Evolutionary conservation across 2,888 invertebrate genomes (phyloP).

Genomic region (Aethes cnicana): DNA sequence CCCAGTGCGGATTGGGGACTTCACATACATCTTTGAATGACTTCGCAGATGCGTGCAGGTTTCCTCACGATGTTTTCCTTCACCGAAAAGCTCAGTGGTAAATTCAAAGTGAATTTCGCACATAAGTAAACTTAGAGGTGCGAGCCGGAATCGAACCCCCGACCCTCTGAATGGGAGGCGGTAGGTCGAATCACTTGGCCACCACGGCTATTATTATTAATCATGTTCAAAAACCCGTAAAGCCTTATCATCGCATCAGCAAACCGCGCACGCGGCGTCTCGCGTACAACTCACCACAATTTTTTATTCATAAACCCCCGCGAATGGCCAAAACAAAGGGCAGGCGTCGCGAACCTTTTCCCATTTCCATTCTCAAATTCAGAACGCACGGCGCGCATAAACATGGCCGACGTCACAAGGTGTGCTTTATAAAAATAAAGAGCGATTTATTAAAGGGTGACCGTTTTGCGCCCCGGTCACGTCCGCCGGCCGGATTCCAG

Average conservation of each 20-base stretch:
- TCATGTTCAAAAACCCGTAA: slow-evolving; percentile 1
- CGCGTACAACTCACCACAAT: slow-evolving; percentile 22
- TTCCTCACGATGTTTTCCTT: no score
- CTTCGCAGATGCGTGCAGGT: no score
- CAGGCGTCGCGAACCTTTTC: slow-evolving; percentile 38
- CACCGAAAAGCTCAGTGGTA: no score
- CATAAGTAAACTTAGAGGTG: no score
- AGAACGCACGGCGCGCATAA: slow-evolving; percentile 65
- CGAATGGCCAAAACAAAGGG: slow-evolving; percentile 36
- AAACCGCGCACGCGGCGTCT: slow-evolving; percentile 11
- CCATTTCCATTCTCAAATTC: slow-evolving; percentile 57
- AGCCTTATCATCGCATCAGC: slow-evolving; percentile 25
- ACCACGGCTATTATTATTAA: no score
- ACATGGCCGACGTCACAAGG: slow-evolving; percentile 69
- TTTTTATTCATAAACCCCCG: slow-evolving; percentile 29
- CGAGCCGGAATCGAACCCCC: no score
- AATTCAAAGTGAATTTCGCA: no score
- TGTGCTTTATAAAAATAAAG: slow-evolving; percentile 74
- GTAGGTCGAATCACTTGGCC: no score
- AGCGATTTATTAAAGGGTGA: slow-evolving; percentile 76
- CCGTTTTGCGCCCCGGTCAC: slow-evolving; percentile 56
- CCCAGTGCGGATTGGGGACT: no score
- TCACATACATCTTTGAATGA: no score
- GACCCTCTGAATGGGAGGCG: no score
- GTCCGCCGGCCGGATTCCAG: slow-evolving; percentile 71